Evolutionary conservation across 2,888 invertebrate species (phyloP), one percentile per base, ranked within the genome.

Genomic region (Drosophila macrospina): DNA sequence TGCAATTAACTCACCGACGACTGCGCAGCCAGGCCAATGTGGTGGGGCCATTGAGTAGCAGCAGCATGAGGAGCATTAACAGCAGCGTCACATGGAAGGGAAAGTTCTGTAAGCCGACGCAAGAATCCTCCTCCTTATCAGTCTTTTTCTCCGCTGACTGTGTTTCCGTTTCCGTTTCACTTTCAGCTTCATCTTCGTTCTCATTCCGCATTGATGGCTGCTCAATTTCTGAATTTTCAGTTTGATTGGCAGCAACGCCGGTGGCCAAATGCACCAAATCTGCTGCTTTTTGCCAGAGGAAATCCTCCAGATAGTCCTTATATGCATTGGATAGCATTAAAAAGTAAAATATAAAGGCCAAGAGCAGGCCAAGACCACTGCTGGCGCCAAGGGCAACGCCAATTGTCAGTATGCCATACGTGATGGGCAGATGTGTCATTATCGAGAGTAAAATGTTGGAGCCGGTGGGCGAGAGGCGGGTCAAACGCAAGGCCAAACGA

Each of bases 21-120:
- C 95, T 96, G 87, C 95, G 95, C 0, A 96, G 95, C 97, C 97
- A 97, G 5, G 96, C 95, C 41, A 97, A 90, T 13, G 95, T 93
- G 41, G 95, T 94, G 0, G 97, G 97, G 10, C 95, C 77, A 91
- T 96, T 96, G 37, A 96, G 92, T n/a, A 94, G 71, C 0, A 96
- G 93, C 30, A 95, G 93, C 13, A 94, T 90, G 55, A 94, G 89
- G 94, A 96, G 95, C 77, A 97, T 89, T 54, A 95, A 92, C 80
- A 97, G 95, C 81, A 96, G 90, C 65, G 95, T 94, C 86, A 96
- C 93, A 88, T 97, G 96, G 90, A 96, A 96, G 87, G 96, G 94
- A 78, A 96, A 93, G 77, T 93, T 93, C 4, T 80, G 81, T 3
- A 88, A 42, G 6, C 82, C 79, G 30, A 75, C 55, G 47, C 80